Evolutionary conservation across 2,797 vertebrate genomes (phyloP), one percentile per base, ranked within the genome.

Genomic region (Esox masquinongy): DNA sequence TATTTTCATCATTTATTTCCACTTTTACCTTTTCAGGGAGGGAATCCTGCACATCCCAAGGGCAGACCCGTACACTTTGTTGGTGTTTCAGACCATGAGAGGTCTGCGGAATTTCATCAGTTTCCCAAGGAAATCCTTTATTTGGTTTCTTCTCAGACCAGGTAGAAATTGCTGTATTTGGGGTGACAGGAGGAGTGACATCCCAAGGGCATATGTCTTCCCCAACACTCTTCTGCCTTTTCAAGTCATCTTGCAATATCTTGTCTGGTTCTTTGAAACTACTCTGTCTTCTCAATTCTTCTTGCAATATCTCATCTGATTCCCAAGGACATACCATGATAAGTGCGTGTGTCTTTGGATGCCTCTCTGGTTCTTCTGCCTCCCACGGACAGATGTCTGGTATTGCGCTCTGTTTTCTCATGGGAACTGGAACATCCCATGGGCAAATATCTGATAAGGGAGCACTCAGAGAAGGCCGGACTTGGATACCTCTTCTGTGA

Each of bases 121-220:
- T 81, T 14, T 94, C 93, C 92, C 90, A 93, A 14, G 91, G 90
- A 83, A 90, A 93, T 43, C 91, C 26, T 51, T 34, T 73, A 22
- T 0, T 73, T 64, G 86, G 82, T 63, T 22, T 69, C 49, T 74
- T 51, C 61, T 59, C 78, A 51, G 64, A 79, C 47, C 84, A 77
- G 78, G 24, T 89, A 19, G 80, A 79, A 12, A 47, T 15, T 3
- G 26, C 59, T 5, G 69, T 68, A 15, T 81, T 81, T 76, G 85
- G 72, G 76, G 76, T 77, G 50, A 82, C 24, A 2, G 73, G 53
- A 47, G 17, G 59, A 82, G 74, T 80, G 31, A 70, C 80, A 50
- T 92, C 92, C 89, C 86, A 92, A 51, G 89, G 82, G 69, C 82
- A 89, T 51, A 86, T 50, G 0, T 90, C 86, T 61, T 17, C 29